Percentiles rank a stretch among this genome's conserved stretches.
These are phyloP conservation scores for Papilio dardanus DNA, from an alignment of 1,140 invertebrate genomes.

Conservation along the genomic window DNA sequence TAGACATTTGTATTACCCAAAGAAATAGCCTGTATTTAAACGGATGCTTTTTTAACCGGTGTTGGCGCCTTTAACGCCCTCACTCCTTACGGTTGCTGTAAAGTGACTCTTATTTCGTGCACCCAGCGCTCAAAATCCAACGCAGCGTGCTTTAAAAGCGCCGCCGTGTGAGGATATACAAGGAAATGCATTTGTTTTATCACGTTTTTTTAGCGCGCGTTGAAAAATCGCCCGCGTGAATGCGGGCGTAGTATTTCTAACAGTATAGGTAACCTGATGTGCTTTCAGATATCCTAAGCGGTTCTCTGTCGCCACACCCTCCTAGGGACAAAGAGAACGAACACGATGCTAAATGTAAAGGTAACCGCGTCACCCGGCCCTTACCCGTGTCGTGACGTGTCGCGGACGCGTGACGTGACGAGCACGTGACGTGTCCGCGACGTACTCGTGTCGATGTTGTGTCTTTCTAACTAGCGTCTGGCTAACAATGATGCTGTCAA, in stretches of 20 bases:
- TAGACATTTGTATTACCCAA: no score
- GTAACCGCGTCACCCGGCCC: slow-evolving; percentile 79
- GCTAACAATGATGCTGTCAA: slow-evolving; percentile 18
- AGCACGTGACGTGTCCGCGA: slow-evolving; percentile 58
- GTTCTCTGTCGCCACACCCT: slow-evolving; percentile 88
- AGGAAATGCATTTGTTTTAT: no score
- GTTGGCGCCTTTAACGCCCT: no score
- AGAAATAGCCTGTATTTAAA: no score
- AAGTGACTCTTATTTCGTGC: no score
- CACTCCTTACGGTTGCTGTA: no score
- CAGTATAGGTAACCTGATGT: slow-evolving; percentile 51
- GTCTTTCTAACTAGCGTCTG: slow-evolving; percentile 42
- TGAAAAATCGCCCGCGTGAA: no score
- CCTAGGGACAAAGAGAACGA: slow-evolving; percentile 90
- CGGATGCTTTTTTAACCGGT: no score
- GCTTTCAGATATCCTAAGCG: slow-evolving; percentile 92
- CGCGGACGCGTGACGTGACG: slow-evolving; percentile 45
- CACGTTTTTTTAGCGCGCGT: no score
- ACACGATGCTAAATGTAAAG: slow-evolving; percentile 91
- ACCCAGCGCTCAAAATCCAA: no score
- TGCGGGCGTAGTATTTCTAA: neutral
- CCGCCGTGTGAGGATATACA: no score
- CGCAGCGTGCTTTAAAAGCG: no score
- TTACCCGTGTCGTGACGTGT: slow-evolving; percentile 60
- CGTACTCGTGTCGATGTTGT: slow-evolving; percentile 22